phyloP scores from a whole-genome alignment of 2,113 vertebrate species.

The Protomyctophum bolini region DNA sequence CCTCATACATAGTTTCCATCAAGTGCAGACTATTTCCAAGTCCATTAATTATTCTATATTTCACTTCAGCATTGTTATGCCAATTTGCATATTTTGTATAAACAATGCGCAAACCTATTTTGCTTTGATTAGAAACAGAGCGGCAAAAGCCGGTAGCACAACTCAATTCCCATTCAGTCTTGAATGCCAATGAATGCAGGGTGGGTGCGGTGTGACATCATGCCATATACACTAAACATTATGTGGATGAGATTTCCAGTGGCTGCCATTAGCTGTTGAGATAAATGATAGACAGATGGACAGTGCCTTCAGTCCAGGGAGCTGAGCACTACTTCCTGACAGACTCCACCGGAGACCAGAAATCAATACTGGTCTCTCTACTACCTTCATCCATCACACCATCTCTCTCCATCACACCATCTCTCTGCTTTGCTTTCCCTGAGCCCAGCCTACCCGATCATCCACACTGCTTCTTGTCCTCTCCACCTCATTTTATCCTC shows the following conservation, averaged over 20 bases:
- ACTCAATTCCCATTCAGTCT: no score
- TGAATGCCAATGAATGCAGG: not conserved
- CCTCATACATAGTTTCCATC: no score
- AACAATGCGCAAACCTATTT: no score
- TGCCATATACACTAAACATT: not conserved
- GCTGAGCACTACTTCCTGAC: conserved; percentile 54
- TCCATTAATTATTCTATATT: no score
- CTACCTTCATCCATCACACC: conserved; percentile 56
- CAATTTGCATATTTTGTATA: no score
- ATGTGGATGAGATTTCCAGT: not conserved
- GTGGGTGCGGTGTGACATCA: not conserved
- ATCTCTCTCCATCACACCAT: conserved; percentile 18
- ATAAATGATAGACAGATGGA: conserved; percentile 46
- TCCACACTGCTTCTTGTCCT: conserved; percentile 26
- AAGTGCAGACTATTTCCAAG: no score
- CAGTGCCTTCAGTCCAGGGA: conserved; percentile 32
- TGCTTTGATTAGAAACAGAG: no score
- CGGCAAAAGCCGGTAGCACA: no score
- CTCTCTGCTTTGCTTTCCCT: no score
- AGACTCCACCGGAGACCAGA: conserved; percentile 61
- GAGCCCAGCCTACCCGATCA: conserved; percentile 33
- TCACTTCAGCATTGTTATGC: no score
- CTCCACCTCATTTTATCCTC: not conserved
- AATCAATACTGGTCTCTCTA: conserved; percentile 71
- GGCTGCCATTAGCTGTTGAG: conserved; percentile 44